Percentiles rank a stretch among this genome's conserved stretches.
phyloP scores from a whole-genome alignment of 2,113 vertebrate species.

The Centropus bengalensis region DNA sequence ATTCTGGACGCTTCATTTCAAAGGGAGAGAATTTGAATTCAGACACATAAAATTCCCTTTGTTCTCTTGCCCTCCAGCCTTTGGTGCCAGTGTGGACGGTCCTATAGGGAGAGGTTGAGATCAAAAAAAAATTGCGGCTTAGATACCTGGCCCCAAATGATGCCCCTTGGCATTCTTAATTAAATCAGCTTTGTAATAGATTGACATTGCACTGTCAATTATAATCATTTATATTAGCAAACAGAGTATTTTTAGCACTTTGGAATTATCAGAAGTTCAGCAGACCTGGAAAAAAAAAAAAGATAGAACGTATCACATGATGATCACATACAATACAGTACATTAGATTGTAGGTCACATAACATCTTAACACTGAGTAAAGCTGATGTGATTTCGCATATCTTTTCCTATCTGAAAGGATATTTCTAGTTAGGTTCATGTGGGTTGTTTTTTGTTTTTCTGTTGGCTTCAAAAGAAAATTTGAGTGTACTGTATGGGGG shows the following conservation, averaged over 20 bases:
- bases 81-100: conserved; percentile 86
- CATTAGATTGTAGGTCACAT: not conserved
- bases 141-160: conserved; percentile 90
- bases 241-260: conserved; percentile 79
- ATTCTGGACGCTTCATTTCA: conserved; percentile 89
- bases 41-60: conserved; percentile 89
- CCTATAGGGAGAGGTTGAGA: conserved; percentile 87
- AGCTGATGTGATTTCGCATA: not conserved
- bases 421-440: not conserved
- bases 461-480: not conserved
- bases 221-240: conserved; percentile 89
- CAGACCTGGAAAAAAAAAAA: not conserved
- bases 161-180: conserved; percentile 92
- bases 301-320: not conserved
- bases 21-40: conserved; percentile 88
- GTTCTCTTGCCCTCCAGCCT: conserved; percentile 95
- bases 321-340: conserved; percentile 5
- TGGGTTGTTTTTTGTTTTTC: not conserved
- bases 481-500: not conserved
- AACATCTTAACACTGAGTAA: conserved; percentile 22
- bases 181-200: conserved; percentile 86
- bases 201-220: conserved; percentile 91
- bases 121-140: conserved; percentile 82
- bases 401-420: conserved; percentile 5
- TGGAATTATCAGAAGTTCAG: conserved; percentile 56